Conservation (phyloP, 2,888 invertebrate genomes). For the Trypoxylon attenuatum region DNA sequence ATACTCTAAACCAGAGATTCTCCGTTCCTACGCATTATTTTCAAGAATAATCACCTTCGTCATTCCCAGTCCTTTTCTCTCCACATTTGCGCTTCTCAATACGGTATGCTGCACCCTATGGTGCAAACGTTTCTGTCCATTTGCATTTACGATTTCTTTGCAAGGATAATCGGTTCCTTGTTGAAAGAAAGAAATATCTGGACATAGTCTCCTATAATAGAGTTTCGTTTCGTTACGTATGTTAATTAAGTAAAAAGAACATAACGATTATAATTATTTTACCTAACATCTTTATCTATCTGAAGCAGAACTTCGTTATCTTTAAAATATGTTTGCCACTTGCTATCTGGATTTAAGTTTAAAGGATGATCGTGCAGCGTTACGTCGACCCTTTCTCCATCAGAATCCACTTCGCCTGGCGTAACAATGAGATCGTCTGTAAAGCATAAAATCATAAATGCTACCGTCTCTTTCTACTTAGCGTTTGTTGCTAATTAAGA, state of each 20-base stretch:
- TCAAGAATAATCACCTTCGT: constrained; percentile 82
- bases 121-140: constrained; percentile 89
- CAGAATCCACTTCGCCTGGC: constrained; percentile 80
- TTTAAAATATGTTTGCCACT: constrained; percentile 96
- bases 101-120: constrained; percentile 91
- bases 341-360: constrained; percentile 95
- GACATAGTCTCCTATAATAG: constrained; percentile 83
- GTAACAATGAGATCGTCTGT: constrained; percentile 91
- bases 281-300: constrained; percentile 97
- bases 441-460: constrained; percentile 50
- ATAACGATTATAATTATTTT: too few species aligned
- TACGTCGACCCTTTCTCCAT: constrained; percentile 77
- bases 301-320: constrained; percentile 98
- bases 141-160: constrained; percentile 85
- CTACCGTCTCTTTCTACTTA: background rate
- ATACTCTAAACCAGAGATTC: too few species aligned
- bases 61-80: constrained; percentile 90
- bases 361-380: constrained; percentile 89
- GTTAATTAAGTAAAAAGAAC: background rate
- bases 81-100: constrained; percentile 90
- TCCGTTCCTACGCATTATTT: background rate
- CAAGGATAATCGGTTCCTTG: constrained; percentile 94
- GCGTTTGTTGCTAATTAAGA: background rate
- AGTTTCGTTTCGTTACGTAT: constrained; percentile 16
- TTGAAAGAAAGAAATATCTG: constrained; percentile 98